These are phyloP conservation scores for Trachurus trachurus DNA, from an alignment of 2,797 vertebrate genomes.

Conservation along the genomic window DNA sequence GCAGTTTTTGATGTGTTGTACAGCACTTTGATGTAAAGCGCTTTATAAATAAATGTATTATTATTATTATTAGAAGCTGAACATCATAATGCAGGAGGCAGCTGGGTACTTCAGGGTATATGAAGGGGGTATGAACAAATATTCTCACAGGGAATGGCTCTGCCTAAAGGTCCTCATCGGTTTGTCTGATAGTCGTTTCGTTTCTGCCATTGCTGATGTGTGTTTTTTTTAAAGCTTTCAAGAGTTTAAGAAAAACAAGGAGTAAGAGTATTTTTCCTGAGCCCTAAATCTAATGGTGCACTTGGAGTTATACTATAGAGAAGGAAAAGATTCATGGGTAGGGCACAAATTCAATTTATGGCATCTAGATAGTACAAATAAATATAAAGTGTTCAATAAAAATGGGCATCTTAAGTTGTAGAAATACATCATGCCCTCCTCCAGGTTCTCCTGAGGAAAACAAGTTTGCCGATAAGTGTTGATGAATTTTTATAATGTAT, in stretches of 20 bases:
- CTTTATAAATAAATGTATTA: no score
- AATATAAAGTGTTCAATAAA: slow-evolving; percentile 7
- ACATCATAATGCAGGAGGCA: slow-evolving; percentile 3
- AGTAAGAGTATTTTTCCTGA: neutral
- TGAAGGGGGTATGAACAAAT: neutral
- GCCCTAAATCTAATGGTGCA: neutral
- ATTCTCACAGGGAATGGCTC: neutral
- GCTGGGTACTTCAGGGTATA: neutral
- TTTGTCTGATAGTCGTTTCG: neutral
- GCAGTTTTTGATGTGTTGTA: no score
- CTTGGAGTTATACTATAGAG: neutral
- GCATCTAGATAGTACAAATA: neutral
- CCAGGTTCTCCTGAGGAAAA: slow-evolving; percentile 16
- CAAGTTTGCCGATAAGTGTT: neutral
- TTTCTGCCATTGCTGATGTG: neutral
- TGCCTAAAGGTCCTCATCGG: neutral
- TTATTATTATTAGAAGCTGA: no score
- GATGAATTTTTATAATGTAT: slow-evolving; percentile 42
- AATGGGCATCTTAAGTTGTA: slow-evolving; percentile 2
- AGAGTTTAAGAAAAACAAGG: neutral
- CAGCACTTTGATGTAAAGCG: no score
- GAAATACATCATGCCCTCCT: slow-evolving; percentile 3
- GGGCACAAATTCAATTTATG: slow-evolving; percentile 11
- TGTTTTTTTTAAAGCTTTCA: neutral
- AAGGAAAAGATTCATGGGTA: neutral